Base-by-base conservation (phyloP, 1,140 invertebrate genomes). In the Drosophila oshimai region DNA sequence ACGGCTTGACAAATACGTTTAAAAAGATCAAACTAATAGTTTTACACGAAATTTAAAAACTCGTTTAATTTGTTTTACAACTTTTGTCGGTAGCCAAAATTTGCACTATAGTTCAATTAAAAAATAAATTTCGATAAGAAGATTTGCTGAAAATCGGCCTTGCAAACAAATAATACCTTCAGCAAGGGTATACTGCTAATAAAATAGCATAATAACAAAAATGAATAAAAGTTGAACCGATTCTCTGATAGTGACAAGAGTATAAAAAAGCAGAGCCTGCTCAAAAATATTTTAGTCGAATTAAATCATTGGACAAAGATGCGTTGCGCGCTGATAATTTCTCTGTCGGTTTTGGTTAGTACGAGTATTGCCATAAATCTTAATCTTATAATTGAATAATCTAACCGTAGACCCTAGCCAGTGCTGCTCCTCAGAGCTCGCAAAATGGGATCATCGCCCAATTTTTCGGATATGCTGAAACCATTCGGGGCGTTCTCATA, bases 381-480 rank as follows among this genome's bases (percentile, higher is more conserved):
- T 7, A 6, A 6, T 17, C 7, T 1, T 12, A 2, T 10, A 12
- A 10, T 1, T 2, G 7, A 3, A 6, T 9, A 0, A 36, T 12
- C 1, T 1, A n/a, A 1, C 0, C 6, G n/a, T 6, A 68, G 64
- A 26, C 46, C 13, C 17, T 68, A 2, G 13, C 17, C 17, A 24
- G 22, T 34, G 36, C 60, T 15, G 31, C 4, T 22, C 28, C 29
- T 5, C 18, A 12, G 12, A 26, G 15, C 13, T 22, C 60, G n/a
- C 10, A 64, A 36, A 36, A 34, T 9, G 39, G 7, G 7, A 42
- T 44, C 12, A 29, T 68, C 5, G 10, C 45, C 13, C 24, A 53
- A 10, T 68, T 53, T 10, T 44, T 68, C 7, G 18, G 9, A 18
- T 68, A 65, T 33, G 39, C 26, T 4, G 37, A 67, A n/a, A 12